Base-by-base conservation (phyloP, 2,888 invertebrate genomes). In the Furcula furcula region DNA sequence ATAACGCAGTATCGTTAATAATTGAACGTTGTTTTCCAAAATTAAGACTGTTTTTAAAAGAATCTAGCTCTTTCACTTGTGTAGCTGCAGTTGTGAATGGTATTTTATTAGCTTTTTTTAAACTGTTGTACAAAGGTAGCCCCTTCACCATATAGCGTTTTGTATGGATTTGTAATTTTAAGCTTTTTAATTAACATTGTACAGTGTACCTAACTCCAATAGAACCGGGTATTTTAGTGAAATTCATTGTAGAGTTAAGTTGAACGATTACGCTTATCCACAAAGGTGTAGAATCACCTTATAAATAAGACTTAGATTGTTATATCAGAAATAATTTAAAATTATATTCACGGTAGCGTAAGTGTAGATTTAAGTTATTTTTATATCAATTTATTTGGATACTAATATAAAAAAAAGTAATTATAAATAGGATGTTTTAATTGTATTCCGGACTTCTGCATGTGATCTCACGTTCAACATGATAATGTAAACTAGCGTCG, bases 231-330 rank as follows among this genome's bases (percentile, higher is more conserved):
- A 66, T 63, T 52, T 49, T 56, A 57, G 56, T 63, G 53, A 55
- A 71, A 67, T 67, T 61, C 60, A 62, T 59, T 46, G 45, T 82
- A 83, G 79, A 58, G 55, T 66, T 82, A 83, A 83, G 84, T 76
- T 65, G 65, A 85, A 85, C 74, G 79, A 85, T 81, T 84, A 86
- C 86, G 86, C 86, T 86, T 86, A 86, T 74, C 66, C 64, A 57
- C 62, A 58, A 65, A 73, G 83, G 82, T 74, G 69, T 52, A 47
- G 39, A 38, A 37, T 60, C 71, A 77, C 85, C 85, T 81, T 81
- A 67, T 74, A 74, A 76, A 79, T 82, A 83, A 85, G 86, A 85
- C 83, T 85, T 84, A 75, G 69, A 72, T 67, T 69, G 65, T 67
- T 76, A 70, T 70, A 76, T 76, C 65, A 67, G 18, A 67, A 80